Evolutionary conservation across 2,888 invertebrate genomes (phyloP).

Genomic region (Schizaphis graminum): DNA sequence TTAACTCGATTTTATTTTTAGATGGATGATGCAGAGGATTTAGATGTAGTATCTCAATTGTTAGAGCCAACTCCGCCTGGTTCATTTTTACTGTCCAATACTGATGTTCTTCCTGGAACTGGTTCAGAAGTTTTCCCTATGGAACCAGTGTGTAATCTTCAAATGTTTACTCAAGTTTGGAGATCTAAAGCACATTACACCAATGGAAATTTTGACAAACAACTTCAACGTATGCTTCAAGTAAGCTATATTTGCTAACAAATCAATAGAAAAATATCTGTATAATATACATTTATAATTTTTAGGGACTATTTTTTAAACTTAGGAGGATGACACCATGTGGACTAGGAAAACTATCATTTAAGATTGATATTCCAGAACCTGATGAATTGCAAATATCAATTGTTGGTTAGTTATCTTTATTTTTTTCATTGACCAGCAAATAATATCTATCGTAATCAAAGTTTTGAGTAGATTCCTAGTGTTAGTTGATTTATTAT

Average conservation of each 20-base stretch:
- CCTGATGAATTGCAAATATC: constrained; percentile 79
- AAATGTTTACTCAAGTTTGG: constrained; percentile 87
- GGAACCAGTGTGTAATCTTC: constrained; percentile 77
- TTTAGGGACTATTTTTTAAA: constrained; percentile 81
- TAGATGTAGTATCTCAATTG: constrained; percentile 81
- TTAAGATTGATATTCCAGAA: constrained; percentile 89
- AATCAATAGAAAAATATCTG: background rate
- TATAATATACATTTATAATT: constrained; percentile 15
- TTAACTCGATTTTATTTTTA: constrained; percentile 69
- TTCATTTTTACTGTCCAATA: constrained; percentile 85
- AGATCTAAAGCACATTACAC: constrained; percentile 74
- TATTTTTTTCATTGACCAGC: constrained; percentile 35
- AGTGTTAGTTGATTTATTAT: background rate
- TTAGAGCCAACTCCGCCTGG: constrained; percentile 82
- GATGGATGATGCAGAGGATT: constrained; percentile 87
- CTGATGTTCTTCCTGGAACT: constrained; percentile 80
- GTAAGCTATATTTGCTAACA: constrained; percentile 70
- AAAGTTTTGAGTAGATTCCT: background rate
- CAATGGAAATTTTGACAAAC: constrained; percentile 71
- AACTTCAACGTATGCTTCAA: constrained; percentile 75
- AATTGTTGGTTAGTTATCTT: constrained; percentile 72
- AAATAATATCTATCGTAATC: background rate
- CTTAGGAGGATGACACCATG: constrained; percentile 89
- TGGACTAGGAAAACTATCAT: constrained; percentile 84
- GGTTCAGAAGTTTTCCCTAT: constrained; percentile 63